Evolutionary conservation across 2,797 vertebrate species (phyloP), one percentile per base, ranked within the genome.

Genomic region (Trematomus bernacchii): DNA sequence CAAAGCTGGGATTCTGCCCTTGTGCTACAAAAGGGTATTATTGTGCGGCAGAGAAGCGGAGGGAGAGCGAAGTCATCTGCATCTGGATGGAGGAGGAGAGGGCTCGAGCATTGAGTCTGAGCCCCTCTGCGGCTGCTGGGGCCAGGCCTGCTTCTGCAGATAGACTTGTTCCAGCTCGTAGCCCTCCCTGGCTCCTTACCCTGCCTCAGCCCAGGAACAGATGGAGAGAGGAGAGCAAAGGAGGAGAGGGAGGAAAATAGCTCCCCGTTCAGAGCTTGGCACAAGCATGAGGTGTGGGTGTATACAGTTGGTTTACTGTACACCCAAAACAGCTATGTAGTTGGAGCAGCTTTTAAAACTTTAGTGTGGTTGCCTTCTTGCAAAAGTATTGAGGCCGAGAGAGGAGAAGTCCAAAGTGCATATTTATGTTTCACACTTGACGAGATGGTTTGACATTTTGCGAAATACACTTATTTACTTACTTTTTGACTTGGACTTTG

Each of bases 131-230:
- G 91, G 85, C 88, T 86, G 83, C 89, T 75, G 85, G 86, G 87
- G 93, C 92, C 91, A 88, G 87, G 94, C 89, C 94, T 95, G 94
- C 90, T 91, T 87, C 90, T 89, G 92, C 90, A 93, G 94, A 95
- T 94, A 95, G 93, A 94, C 93, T 94, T 94, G 94, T 94, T 94
- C 94, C 94, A 94, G 94, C 93, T 91, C 89, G 77, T 73, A 91
- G 91, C 87, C 87, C 90, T 88, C 91, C 89, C 89, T 90, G 88
- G 89, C 91, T 93, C 92, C 91, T 90, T 86, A 90, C 90, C 80
- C 87, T 85, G 85, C 93, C 79, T 92, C 86, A 89, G 89, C 89
- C 90, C 91, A 89, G 86, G 88, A 94, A 92, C 92, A 93, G 94
- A 94, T 93, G 93, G 90, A 91, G 88, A 88, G 89, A 89, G 77